phyloP scores from a whole-genome alignment of 2,888 invertebrate species.

The Siphlonurus alternatus region DNA sequence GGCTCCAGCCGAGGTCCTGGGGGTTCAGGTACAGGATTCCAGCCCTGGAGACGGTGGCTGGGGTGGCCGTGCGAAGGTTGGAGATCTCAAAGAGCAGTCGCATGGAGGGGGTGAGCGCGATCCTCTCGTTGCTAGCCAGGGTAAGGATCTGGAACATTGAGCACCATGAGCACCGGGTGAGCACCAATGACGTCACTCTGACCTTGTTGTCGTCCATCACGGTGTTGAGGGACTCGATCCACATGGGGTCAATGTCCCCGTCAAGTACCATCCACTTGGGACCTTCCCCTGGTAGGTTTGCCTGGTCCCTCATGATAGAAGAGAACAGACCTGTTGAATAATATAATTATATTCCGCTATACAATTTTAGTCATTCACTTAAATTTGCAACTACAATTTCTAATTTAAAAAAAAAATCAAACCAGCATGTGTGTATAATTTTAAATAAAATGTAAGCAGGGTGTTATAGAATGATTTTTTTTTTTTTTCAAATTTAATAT shows the following conservation, averaged over 20 bases:
- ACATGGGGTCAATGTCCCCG: constrained; percentile 96
- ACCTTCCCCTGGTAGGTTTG: constrained; percentile 68
- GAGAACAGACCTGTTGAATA: constrained; percentile 74
- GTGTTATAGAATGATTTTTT: too few species aligned
- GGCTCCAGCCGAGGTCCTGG: constrained; percentile 88
- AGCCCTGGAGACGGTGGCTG: constrained; percentile 87
- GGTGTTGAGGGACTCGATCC: constrained; percentile 93
- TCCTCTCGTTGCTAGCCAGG: constrained; percentile 85
- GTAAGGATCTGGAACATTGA: constrained; percentile 62
- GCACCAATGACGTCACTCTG: too few species aligned
- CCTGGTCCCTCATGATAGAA: constrained; percentile 83
- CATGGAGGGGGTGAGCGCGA: constrained; percentile 78
- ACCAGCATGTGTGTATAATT: background rate
- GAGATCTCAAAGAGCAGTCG: constrained; percentile 87
- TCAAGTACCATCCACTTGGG: constrained; percentile 92
- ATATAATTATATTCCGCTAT: background rate
- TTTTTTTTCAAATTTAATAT: too few species aligned
- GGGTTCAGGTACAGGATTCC: constrained; percentile 91
- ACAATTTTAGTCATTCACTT: background rate
- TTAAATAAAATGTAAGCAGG: background rate
- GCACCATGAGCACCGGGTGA: too few species aligned
- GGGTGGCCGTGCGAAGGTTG: constrained; percentile 77
- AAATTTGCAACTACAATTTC: background rate
- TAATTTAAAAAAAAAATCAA: background rate
- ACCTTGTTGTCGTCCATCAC: constrained; percentile 96